phyloP scores from a whole-genome alignment of 2,888 invertebrate species.

The Cosmorhoe ocellata region DNA sequence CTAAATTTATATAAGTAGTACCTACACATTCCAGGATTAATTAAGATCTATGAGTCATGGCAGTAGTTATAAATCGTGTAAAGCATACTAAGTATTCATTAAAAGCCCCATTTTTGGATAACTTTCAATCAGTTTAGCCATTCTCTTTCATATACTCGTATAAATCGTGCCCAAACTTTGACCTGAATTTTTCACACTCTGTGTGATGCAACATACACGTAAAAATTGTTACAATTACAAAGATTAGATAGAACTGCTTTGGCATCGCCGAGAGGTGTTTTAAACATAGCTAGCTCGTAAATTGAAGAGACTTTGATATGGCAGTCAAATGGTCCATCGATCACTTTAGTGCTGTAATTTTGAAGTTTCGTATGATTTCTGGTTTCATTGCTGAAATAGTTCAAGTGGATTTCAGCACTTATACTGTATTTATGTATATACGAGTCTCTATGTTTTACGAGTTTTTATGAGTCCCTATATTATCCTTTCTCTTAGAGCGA shows the following conservation, averaged over 20 bases:
- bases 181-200: conserved; percentile 20
- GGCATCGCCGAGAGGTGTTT: conserved; percentile 43
- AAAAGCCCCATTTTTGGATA: too few relatives aligned
- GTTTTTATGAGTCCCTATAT: too few relatives aligned
- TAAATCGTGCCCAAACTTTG: background rate
- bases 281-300: conserved; percentile 44
- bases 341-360: conserved; percentile 33
- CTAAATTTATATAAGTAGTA: too few relatives aligned
- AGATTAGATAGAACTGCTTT: conserved; percentile 50
- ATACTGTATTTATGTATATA: too few relatives aligned
- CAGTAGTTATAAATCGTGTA: too few relatives aligned
- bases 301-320: conserved; percentile 47
- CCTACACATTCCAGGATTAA: too few relatives aligned
- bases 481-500: too few relatives aligned
- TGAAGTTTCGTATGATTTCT: conserved; percentile 12
- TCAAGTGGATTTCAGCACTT: background rate
- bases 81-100: too few relatives aligned
- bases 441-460: too few relatives aligned
- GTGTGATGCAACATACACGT: conserved; percentile 36
- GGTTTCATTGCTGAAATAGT: background rate
- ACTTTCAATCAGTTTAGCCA: too few relatives aligned
- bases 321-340: conserved; percentile 46
- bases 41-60: too few relatives aligned
- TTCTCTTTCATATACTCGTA: too few relatives aligned
- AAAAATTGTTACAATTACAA: conserved; percentile 36